Percentiles rank a stretch among this genome's conserved stretches.
Evolutionary conservation across 2,797 vertebrate species (phyloP).

Genomic region (Caiman crocodilus): DNA sequence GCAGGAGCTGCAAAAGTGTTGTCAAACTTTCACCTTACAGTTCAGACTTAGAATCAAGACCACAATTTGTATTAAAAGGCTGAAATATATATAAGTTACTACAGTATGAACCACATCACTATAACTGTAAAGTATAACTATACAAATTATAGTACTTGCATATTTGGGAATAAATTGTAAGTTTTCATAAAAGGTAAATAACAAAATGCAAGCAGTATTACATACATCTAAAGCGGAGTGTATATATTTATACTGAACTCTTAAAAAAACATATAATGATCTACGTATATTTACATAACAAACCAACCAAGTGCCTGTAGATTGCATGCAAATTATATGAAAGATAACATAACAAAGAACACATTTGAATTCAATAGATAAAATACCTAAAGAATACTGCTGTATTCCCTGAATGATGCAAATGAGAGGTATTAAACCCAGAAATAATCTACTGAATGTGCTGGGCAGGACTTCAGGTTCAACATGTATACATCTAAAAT

Average conservation of each 20-base stretch:
- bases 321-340: background rate
- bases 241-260: background rate
- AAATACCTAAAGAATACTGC: slow-evolving; percentile 1
- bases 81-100: background rate
- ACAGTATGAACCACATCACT: background rate
- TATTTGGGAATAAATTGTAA: no score
- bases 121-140: no score
- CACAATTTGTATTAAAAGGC: background rate
- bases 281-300: background rate
- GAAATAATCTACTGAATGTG: background rate
- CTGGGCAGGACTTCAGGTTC: background rate
- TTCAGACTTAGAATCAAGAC: background rate
- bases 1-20: background rate
- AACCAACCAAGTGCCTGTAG: background rate
- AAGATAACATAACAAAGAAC: background rate
- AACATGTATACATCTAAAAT: background rate
- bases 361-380: background rate
- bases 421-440: background rate
- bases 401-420: background rate
- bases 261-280: background rate
- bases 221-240: background rate
- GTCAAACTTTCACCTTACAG: background rate
- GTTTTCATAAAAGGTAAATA: background rate
- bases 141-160: no score
- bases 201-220: background rate